Evolutionary conservation across 2,888 invertebrate genomes (phyloP), one percentile per base, ranked within the genome.

Genomic region (Lasioglossum morio): DNA sequence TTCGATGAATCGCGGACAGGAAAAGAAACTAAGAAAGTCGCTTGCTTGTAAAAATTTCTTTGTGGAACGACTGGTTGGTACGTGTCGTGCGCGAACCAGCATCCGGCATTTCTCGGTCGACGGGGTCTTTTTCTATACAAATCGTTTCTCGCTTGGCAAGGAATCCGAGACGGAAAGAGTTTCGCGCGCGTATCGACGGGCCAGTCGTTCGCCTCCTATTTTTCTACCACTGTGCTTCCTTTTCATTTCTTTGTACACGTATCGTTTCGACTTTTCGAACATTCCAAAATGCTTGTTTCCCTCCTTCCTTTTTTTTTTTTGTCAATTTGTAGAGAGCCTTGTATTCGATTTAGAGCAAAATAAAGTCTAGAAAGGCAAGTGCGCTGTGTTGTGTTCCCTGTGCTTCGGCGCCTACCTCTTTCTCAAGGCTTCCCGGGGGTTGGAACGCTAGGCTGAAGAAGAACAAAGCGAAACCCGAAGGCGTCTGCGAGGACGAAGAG

Each of bases 341-440:
- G 95, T 95, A 95, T 93, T 94, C 92, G 91, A 94, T 94, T 95
- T 94, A 94, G 92, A 94, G 94, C 94, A 94, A 95, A 95, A 95
- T 95, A 95, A 95, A 95, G 94, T 95, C 95, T 95, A 95, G 94
- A 94, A 95, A 95, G 95, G 93, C 93, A 95, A 93, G 77, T 74
- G 66, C 30, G 27, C 78, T 78, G 82, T 72, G 82, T 88, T 79
- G 63, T 72, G 48, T 84, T 70, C 53, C 80, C 66, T 60, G 57
- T 70, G 46, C 40, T 63, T 46, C 37, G 53, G n/a, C 30, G 53
- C 23, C 23, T 16, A 7, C 53, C 37, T 27, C 3, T 23, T 43
- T 46, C n/a, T 23, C 57, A 53, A 27, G 72, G 66, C 16, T 34
- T 34, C 27, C n/a, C 46, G 14, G 19, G 27, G 7, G 34, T 43